phyloP scores from a whole-genome alignment of 2,888 invertebrate genomes.

The Mythimna ferrago region DNA sequence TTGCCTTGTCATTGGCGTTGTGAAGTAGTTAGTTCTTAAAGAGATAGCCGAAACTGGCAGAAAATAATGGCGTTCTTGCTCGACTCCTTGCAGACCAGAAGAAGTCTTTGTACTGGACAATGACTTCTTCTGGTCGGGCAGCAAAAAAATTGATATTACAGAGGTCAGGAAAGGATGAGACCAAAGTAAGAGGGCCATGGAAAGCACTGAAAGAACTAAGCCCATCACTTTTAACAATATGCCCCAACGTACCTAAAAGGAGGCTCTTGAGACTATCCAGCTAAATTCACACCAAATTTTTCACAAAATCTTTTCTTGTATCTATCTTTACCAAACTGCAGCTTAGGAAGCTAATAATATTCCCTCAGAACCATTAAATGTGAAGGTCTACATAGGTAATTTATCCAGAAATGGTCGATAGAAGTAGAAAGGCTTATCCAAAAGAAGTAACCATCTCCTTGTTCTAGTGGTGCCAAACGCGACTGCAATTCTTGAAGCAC shows the following conservation, averaged over 20 bases:
- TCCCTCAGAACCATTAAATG: background rate
- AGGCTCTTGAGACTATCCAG: background rate
- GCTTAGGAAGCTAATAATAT: background rate
- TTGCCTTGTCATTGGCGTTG: no score
- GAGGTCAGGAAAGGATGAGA: no score
- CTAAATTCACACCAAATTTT: background rate
- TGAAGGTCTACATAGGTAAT: background rate
- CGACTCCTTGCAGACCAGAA: no score
- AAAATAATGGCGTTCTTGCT: no score
- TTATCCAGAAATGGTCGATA: background rate
- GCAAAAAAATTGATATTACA: no score
- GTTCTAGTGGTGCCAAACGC: constrained; percentile 59
- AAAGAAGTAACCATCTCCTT: constrained; percentile 51
- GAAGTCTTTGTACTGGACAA: no score
- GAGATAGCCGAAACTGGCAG: no score
- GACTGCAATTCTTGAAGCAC: constrained; percentile 49
- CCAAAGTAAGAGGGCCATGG: no score
- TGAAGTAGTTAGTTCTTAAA: no score
- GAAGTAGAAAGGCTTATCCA: constrained; percentile 24
- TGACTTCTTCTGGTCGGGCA: no score
- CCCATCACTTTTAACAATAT: no score
- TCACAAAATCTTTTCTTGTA: background rate
- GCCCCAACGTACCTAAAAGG: background rate
- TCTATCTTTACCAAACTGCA: background rate
- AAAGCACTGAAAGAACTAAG: no score